Base-by-base conservation (phyloP, 2,888 invertebrate genomes). In the Drosophila multiciliata region DNA sequence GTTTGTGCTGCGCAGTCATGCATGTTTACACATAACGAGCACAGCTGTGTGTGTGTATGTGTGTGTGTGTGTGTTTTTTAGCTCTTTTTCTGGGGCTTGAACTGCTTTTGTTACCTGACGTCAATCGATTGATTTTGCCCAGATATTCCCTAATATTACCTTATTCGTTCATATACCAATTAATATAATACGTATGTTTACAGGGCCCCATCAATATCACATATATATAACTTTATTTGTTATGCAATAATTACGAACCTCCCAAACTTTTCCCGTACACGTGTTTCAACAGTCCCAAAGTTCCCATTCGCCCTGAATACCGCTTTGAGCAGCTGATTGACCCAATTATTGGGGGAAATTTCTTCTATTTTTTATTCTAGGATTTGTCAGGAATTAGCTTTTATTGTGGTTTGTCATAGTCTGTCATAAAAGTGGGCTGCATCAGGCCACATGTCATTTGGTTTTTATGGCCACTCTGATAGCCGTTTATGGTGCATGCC, bases 41-140 rank as follows among this genome's bases (percentile, higher is more conserved):
- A 80, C 60, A n/a, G 35, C 42, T 32, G 50, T 35, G 49, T 35
- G 59, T 66, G 32, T 32, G 50, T 35, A 45, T 35, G 59, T 66
- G 32, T 60, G 54, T 78, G 60, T 72, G 54, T 26, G 11, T 49
- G 40, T 67, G 42, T 59, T 35, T 40, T 48, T n/a, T 42, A 29
- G 60, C 40, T 49, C 12, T 32, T 33, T 59, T 52, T 52, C 35
- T 49, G 50, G 15, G n/a, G 50, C 69, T 78, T 76, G 64, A 69
- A 78, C 55, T 29, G 54, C 23, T 66, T 78, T 80, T 69, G 66
- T 79, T 60, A 66, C 67, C 86, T 86, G 88, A 86, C 90, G 88
- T 86, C 90, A 86, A 89, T 89, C 90, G 88, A 86, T 86, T 87
- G 88, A 78, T 80, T 89, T 71, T 36, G 42, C 60, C 57, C 40